Evolutionary conservation across 2,888 invertebrate species (phyloP), one percentile per base, ranked within the genome.

Genomic region (Cinara cedri): DNA sequence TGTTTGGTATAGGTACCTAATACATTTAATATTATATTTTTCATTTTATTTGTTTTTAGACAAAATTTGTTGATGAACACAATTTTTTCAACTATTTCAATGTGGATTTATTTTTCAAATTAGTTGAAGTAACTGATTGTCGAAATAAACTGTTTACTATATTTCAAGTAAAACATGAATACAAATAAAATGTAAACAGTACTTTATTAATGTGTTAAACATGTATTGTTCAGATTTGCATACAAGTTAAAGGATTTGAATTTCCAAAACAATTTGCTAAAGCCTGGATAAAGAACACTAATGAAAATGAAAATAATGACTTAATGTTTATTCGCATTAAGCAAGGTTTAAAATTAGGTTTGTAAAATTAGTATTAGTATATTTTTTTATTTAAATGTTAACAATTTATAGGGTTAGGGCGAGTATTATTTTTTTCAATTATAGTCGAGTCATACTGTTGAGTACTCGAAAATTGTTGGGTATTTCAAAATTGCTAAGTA

Each of bases 301-400:
- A n/a, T 54, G 3, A 10, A 34, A 24, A 34, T 60, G 13, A 78
- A 0, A 19, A 8, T 26, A 16, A 44, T 14, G 6, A 16, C 55
- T n/a, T 44, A 24, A 63, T 6, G 13, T 24, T 51, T 42, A 49
- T 49, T 70, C 19, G 34, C 51, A 62, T 78, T 24, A 60, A 78
- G 3, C 60, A 70, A 62, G 70, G 78, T 51, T 60, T 78, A 2
- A 57, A 60, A 70, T 49, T 78, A 51, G 78, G 78, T 78, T 42
- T 26, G 78, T 70, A 34, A 11, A 60, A 51, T 68, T 3, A 46
- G 0, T 13, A 34, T 34, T 34, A 34, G 34, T 34, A n/a, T n/a
- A n/a, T 34, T 34, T 34, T 6, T n/a, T n/a, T n/a, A n/a, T n/a
- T n/a, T n/a, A n/a, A n/a, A n/a, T n/a, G n/a, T n/a, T n/a, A n/a